Conservation (phyloP, 2,888 invertebrate species). For the Marronus borbonicus region DNA sequence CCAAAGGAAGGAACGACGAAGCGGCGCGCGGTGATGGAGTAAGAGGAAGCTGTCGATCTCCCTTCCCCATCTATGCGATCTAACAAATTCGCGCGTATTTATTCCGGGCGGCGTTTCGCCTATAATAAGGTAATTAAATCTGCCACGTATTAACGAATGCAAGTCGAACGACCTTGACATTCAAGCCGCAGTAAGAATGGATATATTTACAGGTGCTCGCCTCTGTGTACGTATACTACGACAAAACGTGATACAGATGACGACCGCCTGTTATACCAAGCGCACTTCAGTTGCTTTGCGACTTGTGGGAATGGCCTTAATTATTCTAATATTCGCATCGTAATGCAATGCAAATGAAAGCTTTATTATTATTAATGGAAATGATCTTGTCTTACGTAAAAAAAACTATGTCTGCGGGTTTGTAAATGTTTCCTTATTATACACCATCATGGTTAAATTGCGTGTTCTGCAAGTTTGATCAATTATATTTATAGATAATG, state of each 20-base stretch:
- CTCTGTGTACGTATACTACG: not conserved
- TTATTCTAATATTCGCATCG: not conserved
- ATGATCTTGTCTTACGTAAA: no score
- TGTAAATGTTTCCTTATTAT: no score
- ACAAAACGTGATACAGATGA: not conserved
- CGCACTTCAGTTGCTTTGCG: not conserved
- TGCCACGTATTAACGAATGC: constrained; percentile 1
- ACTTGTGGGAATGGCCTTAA: not conserved
- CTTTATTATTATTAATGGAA: no score
- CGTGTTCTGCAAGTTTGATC: no score
- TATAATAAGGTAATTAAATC: not conserved
- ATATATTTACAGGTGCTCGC: not conserved
- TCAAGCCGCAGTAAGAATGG: not conserved
- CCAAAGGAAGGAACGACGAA: no score
- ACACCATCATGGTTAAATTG: no score
- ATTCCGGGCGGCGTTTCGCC: not conserved
- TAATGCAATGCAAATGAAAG: not conserved
- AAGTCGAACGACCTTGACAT: constrained; percentile 8
- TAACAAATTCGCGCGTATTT: not conserved
- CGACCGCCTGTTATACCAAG: not conserved
- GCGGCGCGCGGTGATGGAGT: no score
- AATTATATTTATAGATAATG: no score
- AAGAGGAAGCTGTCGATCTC: no score
- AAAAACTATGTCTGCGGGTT: no score
- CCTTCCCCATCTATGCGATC: no score